phyloP scores from a whole-genome alignment of 2,888 invertebrate genomes.

The Mesorhabditis belari region DNA sequence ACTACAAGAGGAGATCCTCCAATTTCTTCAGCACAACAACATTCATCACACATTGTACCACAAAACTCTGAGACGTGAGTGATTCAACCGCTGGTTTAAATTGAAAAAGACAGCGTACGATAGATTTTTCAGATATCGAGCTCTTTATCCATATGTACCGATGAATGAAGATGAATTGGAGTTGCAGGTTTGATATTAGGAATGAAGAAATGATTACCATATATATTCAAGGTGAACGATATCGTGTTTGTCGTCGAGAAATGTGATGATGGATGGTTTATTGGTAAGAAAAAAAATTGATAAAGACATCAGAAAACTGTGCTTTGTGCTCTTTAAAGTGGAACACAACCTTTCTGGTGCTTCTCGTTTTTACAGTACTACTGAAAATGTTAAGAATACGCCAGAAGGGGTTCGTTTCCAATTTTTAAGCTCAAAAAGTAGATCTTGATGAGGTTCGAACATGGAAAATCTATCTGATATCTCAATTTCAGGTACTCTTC shows the following conservation, averaged over 20 bases:
- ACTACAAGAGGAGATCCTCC: no score
- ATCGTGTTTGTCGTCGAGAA: slow-evolving; percentile 86
- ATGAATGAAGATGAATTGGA: slow-evolving; percentile 95
- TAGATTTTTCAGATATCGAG: slow-evolving; percentile 72
- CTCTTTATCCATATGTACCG: slow-evolving; percentile 88
- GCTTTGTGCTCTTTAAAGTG: no score
- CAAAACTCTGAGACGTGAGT: slow-evolving; percentile 29
- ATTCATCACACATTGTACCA: slow-evolving; percentile 23
- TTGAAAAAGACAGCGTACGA: no score
- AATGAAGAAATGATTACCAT: neutral
- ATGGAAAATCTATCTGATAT: no score
- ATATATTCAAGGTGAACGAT: slow-evolving; percentile 73
- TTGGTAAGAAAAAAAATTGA: slow-evolving; percentile 59
- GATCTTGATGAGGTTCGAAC: no score
- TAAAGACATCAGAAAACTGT: neutral
- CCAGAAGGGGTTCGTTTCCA: no score
- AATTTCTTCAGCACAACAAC: no score
- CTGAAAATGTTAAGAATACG: no score
- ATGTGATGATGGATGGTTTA: slow-evolving; percentile 98
- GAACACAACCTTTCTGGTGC: no score
- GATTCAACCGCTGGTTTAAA: neutral
- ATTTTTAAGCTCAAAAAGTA: no score
- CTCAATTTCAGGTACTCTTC: slow-evolving; percentile 69
- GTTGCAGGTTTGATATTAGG: slow-evolving; percentile 58
- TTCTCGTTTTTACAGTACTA: no score